Evolutionary conservation across 2,888 invertebrate species (phyloP), one percentile per base, ranked within the genome.

Genomic region (Colostygia pectinataria): DNA sequence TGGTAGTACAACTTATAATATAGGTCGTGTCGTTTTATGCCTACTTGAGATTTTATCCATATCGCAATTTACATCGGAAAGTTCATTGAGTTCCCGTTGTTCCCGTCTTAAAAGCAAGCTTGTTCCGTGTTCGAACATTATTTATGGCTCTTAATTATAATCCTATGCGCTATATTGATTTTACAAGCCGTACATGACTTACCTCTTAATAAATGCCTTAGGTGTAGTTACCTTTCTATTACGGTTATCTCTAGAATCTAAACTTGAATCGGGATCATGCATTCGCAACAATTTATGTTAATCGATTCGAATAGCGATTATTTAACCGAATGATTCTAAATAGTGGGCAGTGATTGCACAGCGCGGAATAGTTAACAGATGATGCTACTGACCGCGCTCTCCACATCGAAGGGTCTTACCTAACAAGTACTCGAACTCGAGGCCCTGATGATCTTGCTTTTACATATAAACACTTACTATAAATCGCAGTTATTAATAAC

Each of bases 121-220:
- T 61, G 68, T 71, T 74, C 65, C 67, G 64, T 63, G 65, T 70
- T 66, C 63, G 63, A 67, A 66, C 66, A 71, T 69, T 68, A 80
- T 81, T 81, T 77, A 82, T 80, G 69, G 63, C 57, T 62, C 62
- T 72, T 80, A 77, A 80, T 80, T 78, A 78, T 75, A 68, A 74
- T 73, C 65, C 58, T 61, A 57, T 48, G 51, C 54, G 59, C 63
- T 53, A 57, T 70, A 73, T 71, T 74, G 64, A 73, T 72, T 74
- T 72, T 63, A 62, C 61, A 63, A 52, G 55, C 63, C 64, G 61
- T 65, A 66, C 63, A 57, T 58, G 55, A 59, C 59, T 63, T 65
- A 63, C 57, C 61, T 64, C 61, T 50, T 61, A 65, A 65, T 50
- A 39, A 44, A 43, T 37, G 54, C 53, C 53, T 51, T 41, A 42